These are phyloP conservation scores for Andinoacara biseriatus DNA, from an alignment of 2,113 vertebrate species.

Conservation along the genomic window DNA sequence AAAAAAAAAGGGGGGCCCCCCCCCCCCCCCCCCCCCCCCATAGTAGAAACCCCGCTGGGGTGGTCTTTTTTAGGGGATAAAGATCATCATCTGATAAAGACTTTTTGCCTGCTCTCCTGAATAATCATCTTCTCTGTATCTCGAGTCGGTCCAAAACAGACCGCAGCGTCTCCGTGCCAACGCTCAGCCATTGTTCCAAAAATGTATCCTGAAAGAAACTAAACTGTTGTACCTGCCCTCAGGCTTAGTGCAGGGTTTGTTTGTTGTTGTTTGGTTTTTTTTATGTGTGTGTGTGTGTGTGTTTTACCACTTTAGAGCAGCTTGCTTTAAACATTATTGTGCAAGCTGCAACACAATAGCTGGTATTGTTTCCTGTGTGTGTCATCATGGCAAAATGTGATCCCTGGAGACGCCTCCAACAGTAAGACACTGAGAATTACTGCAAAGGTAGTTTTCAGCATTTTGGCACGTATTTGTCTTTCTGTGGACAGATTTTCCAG, in stretches of 20 bases:
- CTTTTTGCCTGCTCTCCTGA: neutral
- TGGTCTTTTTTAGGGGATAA: neutral
- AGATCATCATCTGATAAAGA: neutral
- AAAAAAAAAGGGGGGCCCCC: too few relatives aligned
- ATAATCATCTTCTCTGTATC: neutral
- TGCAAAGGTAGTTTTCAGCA: neutral
- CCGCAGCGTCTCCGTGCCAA: neutral
- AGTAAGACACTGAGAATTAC: neutral
- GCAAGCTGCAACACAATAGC: neutral
- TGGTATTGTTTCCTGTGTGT: neutral
- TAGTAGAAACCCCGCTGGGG: neutral
- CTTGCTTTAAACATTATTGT: neutral
- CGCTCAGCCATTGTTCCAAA: neutral
- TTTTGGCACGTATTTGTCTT: neutral
- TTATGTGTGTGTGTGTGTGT: neutral
- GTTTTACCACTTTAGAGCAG: neutral
- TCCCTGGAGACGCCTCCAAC: neutral
- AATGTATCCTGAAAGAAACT: neutral
- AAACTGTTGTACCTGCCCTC: neutral
- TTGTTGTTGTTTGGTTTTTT: neutral
- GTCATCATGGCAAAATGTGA: neutral
- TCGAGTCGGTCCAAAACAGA: neutral
- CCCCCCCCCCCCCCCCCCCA: too few relatives aligned
- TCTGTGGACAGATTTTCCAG: neutral
- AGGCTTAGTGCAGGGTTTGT: neutral